Percentiles rank a stretch among this genome's conserved stretches.
Evolutionary conservation across 2,113 vertebrate species (phyloP).

Genomic region (Cololabis saira): DNA sequence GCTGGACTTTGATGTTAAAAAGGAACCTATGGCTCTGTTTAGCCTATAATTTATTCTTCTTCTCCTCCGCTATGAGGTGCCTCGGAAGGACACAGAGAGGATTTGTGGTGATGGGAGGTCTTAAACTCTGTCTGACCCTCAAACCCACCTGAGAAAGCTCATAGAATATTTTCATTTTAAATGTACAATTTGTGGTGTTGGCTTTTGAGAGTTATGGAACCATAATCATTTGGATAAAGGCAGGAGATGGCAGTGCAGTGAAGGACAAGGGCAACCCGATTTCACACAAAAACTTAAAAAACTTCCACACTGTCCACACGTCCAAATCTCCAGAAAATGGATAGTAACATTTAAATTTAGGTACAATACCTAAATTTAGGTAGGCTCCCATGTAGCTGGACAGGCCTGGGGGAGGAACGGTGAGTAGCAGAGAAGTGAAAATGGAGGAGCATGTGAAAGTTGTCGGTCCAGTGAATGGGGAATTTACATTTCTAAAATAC

Average conservation of each 20-base stretch:
- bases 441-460: too few relatives aligned
- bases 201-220: slow-evolving; percentile 41
- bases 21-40: slow-evolving; percentile 28
- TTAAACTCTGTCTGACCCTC: slow-evolving; percentile 65
- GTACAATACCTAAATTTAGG: too few relatives aligned
- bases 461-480: too few relatives aligned
- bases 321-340: too few relatives aligned
- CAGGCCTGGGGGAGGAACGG: too few relatives aligned
- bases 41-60: slow-evolving; percentile 61
- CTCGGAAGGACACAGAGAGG: slow-evolving; percentile 64
- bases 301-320: neutral
- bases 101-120: slow-evolving; percentile 70
- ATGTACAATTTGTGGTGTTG: slow-evolving; percentile 60
- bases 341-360: too few relatives aligned
- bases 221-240: slow-evolving; percentile 57
- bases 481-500: too few relatives aligned
- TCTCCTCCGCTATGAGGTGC: slow-evolving; percentile 18
- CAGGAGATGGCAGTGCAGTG: slow-evolving; percentile 35
- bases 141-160: slow-evolving; percentile 63
- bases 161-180: slow-evolving; percentile 55
- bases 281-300: neutral
- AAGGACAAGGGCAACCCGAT: slow-evolving; percentile 57
- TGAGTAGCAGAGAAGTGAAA: too few relatives aligned
- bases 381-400: too few relatives aligned
- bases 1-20: slow-evolving; percentile 41